These are phyloP conservation scores for Ligdia adustata DNA, from an alignment of 2,888 invertebrate species.

Conservation along the genomic window DNA sequence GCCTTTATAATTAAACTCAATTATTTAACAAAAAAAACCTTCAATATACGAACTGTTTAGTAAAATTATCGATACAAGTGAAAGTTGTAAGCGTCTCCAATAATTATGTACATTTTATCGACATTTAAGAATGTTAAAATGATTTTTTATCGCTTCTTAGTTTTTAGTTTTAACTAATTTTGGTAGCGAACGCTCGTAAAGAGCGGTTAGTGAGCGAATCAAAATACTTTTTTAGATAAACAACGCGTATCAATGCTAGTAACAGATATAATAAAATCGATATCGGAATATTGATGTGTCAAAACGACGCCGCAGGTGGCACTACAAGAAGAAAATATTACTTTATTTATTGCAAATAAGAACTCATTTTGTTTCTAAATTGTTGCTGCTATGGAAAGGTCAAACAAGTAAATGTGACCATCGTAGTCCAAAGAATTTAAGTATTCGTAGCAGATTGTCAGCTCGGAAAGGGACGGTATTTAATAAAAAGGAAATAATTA, in stretches of 20 bases:
- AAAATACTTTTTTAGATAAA: constrained; percentile 53
- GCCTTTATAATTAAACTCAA: constrained; percentile 54
- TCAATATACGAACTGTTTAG: constrained; percentile 52
- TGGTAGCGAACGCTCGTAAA: constrained; percentile 51
- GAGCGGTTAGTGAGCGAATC: constrained; percentile 38
- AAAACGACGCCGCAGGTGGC: constrained; percentile 41
- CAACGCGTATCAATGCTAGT: constrained; percentile 56
- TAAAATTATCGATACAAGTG: constrained; percentile 58
- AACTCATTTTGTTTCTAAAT: neutral
- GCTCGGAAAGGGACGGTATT: neutral
- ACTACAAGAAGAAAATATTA: constrained; percentile 25
- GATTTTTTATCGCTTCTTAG: constrained; percentile 62
- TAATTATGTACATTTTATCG: constrained; percentile 58
- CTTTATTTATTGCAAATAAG: neutral
- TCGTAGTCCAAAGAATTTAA: neutral
- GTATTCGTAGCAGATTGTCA: neutral
- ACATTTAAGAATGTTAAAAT: constrained; percentile 56
- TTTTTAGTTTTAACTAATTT: constrained; percentile 49
- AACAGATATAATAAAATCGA: constrained; percentile 56
- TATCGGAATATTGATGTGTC: constrained; percentile 61
- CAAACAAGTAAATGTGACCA: neutral
- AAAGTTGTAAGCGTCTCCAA: constrained; percentile 49
- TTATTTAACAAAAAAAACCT: constrained; percentile 32
- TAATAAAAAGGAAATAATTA: constrained; percentile 27
- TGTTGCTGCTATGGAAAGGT: neutral